Base-by-base conservation (phyloP, 1,140 invertebrate species). In the Idris sp. region DNA sequence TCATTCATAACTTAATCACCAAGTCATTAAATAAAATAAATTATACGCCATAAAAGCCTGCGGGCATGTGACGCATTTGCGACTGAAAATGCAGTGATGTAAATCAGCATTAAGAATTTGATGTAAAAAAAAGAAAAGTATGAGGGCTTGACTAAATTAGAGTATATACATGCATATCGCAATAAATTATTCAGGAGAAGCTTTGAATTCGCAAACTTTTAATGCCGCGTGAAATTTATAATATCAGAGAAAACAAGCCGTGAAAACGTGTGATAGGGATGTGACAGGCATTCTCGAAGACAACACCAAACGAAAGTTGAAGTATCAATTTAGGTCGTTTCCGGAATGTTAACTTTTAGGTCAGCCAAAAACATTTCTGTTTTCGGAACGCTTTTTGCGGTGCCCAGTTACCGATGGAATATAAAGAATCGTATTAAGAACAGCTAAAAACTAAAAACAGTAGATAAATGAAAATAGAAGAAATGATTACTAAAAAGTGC, bases 181-280 rank as follows among this genome's bases (percentile, higher is more conserved):
- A n/a, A 48, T 69, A 46, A 44, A 69, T 69, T 59, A 69, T 69
- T 59, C 65, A 54, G 9, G 28, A 59, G 25, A 16, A 11, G 15
- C 44, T 43, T 31, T 56, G 51, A 48, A 40, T 36, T 54, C 25
- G 25, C 18, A 18, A 43, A 51, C 46, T 69, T 43, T 69, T 53
- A 59, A 69, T 58, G 44, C 18, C 16, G 11, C 14, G 30, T n/a
- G 15, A 44, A 30, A 53, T 56, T 67, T 56, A 53, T 59, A 44
- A 51, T 69, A 51, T 30, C 10, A 16, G 28, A 9, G n/a, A 36
- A 43, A 56, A 67, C 41, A 54, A 36, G 31, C 13, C 10, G 0
- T 22, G 26, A 49, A 41, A 49, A 48, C 13, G 43, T 33, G 51
- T 36, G 44, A 67, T 58, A 58, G 41, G 62, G 51, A 43, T 35